A percentile compares a stretch with the other conserved stretches of the same genome.
Evolutionary conservation across 1,140 invertebrate species (phyloP).

Genomic region (Zelostemma sp.): DNA sequence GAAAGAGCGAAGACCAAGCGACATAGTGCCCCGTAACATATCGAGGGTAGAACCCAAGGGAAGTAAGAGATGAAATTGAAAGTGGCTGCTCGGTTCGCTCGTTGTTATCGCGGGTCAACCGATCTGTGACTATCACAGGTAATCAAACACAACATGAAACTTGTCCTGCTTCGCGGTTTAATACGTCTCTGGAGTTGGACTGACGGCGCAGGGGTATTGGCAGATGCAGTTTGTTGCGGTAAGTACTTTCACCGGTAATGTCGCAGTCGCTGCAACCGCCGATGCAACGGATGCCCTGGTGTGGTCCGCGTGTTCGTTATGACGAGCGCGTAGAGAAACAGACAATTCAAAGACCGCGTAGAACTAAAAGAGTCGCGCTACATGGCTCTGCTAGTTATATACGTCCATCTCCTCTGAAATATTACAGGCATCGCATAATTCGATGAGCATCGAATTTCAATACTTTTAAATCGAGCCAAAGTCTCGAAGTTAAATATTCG

Average conservation of each 20-base stretch:
- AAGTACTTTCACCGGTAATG: slow-evolving; percentile 62
- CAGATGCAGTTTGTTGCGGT: slow-evolving; percentile 59
- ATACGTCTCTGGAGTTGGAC: slow-evolving; percentile 46
- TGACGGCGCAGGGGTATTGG: slow-evolving; percentile 54
- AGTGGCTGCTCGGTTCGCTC: slow-evolving; percentile 7
- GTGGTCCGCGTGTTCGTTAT: slow-evolving; percentile 1
- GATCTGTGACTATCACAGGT: slow-evolving; percentile 35
- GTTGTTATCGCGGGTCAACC: slow-evolving; percentile 15
- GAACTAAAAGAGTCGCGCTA: background rate
- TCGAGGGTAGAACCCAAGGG: slow-evolving; percentile 13
- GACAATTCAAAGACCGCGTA: slow-evolving; percentile 1
- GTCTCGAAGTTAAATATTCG: too few relatives aligned
- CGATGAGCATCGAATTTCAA: too few relatives aligned
- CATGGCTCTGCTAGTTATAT: background rate
- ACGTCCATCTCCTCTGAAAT: background rate
- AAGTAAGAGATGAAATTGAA: slow-evolving; percentile 20
- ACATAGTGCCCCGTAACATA: slow-evolving; percentile 11
- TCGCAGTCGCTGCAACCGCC: slow-evolving; percentile 21
- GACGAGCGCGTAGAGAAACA: slow-evolving; percentile 2
- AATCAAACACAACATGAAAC: slow-evolving; percentile 42
- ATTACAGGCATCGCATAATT: background rate
- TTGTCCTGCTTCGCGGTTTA: slow-evolving; percentile 30
- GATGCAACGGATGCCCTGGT: slow-evolving; percentile 29
- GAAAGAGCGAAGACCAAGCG: slow-evolving; percentile 4
- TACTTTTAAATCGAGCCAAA: too few relatives aligned